Base-by-base conservation (phyloP, 92 coral and sea anemone genomes). In the Metridium senile region DNA sequence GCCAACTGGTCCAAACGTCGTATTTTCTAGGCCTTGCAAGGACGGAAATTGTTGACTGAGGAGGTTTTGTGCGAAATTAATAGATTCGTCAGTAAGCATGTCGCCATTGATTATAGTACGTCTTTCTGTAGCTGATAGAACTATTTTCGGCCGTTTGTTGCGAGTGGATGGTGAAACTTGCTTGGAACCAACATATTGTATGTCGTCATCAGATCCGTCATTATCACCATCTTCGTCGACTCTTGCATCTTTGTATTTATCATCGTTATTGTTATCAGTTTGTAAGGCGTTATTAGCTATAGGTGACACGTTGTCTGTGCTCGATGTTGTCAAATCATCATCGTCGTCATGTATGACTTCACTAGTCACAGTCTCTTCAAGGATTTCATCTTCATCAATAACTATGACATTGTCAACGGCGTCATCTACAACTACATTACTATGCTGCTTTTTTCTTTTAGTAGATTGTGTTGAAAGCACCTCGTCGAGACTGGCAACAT, bases 1-100 rank as follows among this genome's bases (percentile, higher is more conserved):
- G 11, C 65, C 58, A n/a, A 76, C 33, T 58, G 71, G 58, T 9
- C 83, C 89, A 43, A 85, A 76, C 6, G 72, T 68, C 19, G 72
- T 30, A 19, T 68, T 68, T 39, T 68, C 72, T 4, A 68, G 72
- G 62, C 85, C 85, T 62, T 39, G 54, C 20, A 72, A 25, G 21
- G 22, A 0, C 1, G 85, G 80, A 65, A 72, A 53, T 31, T 62
- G 59, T 26, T 81, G 28, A 22, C 62, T 26, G 1, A 80, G 78
- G 0, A 80, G 31, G 70, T 70, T 80, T 32, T 80, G 84, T 18
- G 70, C 84, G 31, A 43, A 7, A 21, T 80, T 70, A 13, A 80
- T 80, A 1, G 79, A 71, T 49, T 49, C 43, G 26, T 71, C 75
- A 43, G 39, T 71, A 4, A 71, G 75, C 75, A 71, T 71, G n/a